Percentiles rank a stretch among this genome's conserved stretches.
Evolutionary conservation across 35 echinoderm and acorn worm species (phyloP).

Genomic region (Strongylocentrotus purpuratus): DNA sequence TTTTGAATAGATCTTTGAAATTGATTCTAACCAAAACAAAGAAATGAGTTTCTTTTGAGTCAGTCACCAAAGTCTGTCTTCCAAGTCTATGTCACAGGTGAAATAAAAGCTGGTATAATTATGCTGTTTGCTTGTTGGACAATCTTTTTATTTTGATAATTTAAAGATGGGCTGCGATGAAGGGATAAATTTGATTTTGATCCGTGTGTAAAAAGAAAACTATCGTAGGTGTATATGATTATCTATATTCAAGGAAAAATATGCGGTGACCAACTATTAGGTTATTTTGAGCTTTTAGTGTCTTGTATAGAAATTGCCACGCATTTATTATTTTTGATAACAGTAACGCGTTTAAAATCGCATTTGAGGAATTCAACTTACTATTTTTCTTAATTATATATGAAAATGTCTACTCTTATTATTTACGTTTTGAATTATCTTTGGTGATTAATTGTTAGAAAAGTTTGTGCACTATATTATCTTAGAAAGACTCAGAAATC

Average conservation of each 20-base stretch:
- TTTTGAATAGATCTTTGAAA: not conserved
- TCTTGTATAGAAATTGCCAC: conserved; percentile 25
- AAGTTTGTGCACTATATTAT: not conserved
- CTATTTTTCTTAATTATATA: not conserved
- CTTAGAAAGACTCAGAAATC: conserved; percentile 11
- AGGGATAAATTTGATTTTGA: not conserved
- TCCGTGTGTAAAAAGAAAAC: not conserved
- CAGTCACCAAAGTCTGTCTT: not conserved
- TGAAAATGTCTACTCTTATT: not conserved
- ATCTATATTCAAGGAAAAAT: not conserved
- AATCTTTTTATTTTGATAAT: not conserved
- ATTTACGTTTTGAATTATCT: not conserved
- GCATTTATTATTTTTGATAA: conserved; percentile 43
- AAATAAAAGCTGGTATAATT: not conserved
- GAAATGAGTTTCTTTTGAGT: not conserved
- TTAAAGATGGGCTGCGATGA: not conserved
- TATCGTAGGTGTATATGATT: conserved; percentile 33
- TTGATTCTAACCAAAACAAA: not conserved
- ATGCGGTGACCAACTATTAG: conserved; percentile 23
- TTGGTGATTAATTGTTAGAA: not conserved
- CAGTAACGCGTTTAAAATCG: not conserved
- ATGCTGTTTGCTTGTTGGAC: not conserved
- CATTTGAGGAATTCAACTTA: not conserved
- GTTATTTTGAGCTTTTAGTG: not conserved
- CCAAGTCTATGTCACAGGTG: not conserved